These are phyloP conservation scores for Bimastos eiseni DNA, from an alignment of 2,888 invertebrate species.

Conservation along the genomic window DNA sequence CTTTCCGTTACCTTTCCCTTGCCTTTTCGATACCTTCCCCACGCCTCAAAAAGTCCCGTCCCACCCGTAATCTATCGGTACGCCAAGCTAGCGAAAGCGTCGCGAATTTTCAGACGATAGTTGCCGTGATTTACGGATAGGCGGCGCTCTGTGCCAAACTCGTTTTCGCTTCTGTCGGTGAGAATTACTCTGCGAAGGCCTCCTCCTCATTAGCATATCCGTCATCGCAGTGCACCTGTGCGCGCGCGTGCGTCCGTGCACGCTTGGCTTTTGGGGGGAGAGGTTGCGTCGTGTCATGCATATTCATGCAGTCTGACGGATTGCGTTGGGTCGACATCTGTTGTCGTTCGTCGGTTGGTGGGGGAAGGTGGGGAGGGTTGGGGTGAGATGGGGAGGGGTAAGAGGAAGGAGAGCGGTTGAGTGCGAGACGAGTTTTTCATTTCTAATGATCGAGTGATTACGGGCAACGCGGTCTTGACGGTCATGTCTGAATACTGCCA, in stretches of 20 bases:
- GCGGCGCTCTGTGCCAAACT: too few species aligned
- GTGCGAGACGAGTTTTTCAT: background rate
- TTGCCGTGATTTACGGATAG: background rate
- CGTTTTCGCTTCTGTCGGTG: background rate
- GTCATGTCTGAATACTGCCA: background rate
- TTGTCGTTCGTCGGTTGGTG: background rate
- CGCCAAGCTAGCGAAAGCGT: background rate
- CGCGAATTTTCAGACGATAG: background rate
- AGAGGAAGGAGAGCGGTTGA: background rate
- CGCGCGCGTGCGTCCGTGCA: background rate
- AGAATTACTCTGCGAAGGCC: background rate
- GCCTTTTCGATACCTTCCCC: too few species aligned
- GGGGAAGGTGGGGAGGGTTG: too few species aligned
- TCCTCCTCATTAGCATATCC: background rate
- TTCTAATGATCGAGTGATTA: background rate
- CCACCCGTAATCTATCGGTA: too few species aligned
- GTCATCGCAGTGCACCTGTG: background rate
- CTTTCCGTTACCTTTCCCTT: too few species aligned
- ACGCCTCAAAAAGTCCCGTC: too few species aligned
- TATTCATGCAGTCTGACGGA: background rate
- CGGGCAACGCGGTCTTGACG: background rate
- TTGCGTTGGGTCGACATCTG: background rate
- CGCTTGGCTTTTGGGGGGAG: background rate
- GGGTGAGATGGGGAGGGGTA: too few species aligned
- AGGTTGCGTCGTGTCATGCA: background rate